Base-by-base conservation (phyloP, 2,888 invertebrate genomes). In the Rhamnusium bicolor region DNA sequence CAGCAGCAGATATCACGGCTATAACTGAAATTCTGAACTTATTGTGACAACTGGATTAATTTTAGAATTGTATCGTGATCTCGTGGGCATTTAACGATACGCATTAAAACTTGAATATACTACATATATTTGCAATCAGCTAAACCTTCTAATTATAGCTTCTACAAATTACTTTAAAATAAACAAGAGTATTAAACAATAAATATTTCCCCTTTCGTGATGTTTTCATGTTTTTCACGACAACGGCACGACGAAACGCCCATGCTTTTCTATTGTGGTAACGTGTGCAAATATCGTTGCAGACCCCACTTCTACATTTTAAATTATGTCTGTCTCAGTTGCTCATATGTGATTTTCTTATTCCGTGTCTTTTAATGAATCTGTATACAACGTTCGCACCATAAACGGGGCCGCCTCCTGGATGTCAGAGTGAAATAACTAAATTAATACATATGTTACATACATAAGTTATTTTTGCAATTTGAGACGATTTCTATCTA, bases 321-420 rank as follows among this genome's bases (percentile, higher is more conserved):
- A 19, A 29, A 16, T 29, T 51, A 51, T 18, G 21, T 63, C 49
- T 47, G 63, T 67, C 56, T 19, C 18, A 24, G 32, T 67, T 46
- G 54, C 67, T 19, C 54, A 14, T 5, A 21, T 14, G 46, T 16
- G 14, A 27, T 32, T 32, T 67, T 16, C 16, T 54, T 27, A 46
- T 67, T 51, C 16, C n/a, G 56, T 61, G 56, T 62, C 74, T 72
- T 72, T 74, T 75, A 78, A 78, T 73, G 74, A 81, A 75, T 81
- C 80, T 79, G 75, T 78, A 79, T 79, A 78, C n/a, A 40, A 73
- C 81, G 80, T 77, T 82, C 83, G 82, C 80, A 77, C 83, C 83
- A 83, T 83, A 83, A 82, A 81, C 80, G 83, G 83, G 71, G 18
- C 40, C 56, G 32, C 40, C 56, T 67, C 19, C 60, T 66, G 66